Evolutionary conservation across 2,888 invertebrate genomes (phyloP).

Genomic region (Drosophila koepferae): DNA sequence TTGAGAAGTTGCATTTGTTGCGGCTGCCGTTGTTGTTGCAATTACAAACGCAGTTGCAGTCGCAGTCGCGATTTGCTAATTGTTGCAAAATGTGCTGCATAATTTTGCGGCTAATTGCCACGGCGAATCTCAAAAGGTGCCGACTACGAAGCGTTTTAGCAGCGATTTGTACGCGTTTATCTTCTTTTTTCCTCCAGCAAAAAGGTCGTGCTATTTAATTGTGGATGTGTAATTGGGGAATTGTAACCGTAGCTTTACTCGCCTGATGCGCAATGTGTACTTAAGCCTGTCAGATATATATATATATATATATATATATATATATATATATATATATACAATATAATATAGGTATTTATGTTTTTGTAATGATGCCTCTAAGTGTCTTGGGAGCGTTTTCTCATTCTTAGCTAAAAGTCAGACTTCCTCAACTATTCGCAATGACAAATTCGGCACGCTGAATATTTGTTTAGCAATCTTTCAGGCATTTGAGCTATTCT

Average conservation of each 20-base stretch:
- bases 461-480: constrained; percentile 28
- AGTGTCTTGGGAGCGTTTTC: constrained; percentile 42
- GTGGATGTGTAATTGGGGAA: constrained; percentile 70
- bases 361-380: constrained; percentile 26
- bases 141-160: constrained; percentile 56
- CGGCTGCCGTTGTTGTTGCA: constrained; percentile 9
- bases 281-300: background rate
- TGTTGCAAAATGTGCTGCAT: constrained; percentile 75
- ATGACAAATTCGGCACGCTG: constrained; percentile 30
- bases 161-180: constrained; percentile 54
- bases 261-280: constrained; percentile 10
- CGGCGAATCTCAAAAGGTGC: constrained; percentile 69
- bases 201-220: constrained; percentile 73
- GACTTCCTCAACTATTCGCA: constrained; percentile 33
- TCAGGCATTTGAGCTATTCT: constrained; percentile 6
- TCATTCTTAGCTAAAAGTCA: constrained; percentile 52
- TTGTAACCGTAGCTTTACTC: constrained; percentile 18
- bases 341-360: background rate
- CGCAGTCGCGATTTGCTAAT: constrained; percentile 69
- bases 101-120: constrained; percentile 73
- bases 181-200: constrained; percentile 32
- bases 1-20: constrained; percentile 33
- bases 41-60: constrained; percentile 8
- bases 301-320: background rate
- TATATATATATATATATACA: background rate